Conservation (phyloP, 2,113 vertebrate species). For the Tympanuchus pallidicinctus region DNA sequence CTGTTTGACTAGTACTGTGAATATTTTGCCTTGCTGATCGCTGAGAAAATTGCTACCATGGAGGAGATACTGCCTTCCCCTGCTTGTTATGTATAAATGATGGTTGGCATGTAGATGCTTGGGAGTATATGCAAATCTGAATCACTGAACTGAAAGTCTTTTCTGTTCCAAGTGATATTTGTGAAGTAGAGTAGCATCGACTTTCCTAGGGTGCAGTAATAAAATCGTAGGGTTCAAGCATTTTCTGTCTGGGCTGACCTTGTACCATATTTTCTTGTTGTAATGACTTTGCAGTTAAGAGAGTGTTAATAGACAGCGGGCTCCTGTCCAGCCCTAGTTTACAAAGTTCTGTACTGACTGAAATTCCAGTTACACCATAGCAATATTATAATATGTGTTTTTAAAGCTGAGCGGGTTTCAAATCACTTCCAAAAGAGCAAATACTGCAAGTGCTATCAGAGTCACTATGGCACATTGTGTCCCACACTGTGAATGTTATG, state of each 20-base stretch:
- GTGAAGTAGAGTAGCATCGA: not conserved
- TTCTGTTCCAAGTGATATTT: not conserved
- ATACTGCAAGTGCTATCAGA: not conserved
- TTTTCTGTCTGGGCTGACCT: not conserved
- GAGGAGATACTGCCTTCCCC: not conserved
- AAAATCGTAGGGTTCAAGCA: fast-evolving
- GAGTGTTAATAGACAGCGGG: not conserved
- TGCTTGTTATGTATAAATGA: not conserved
- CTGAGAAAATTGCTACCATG: not conserved
- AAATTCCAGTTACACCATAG: not conserved
- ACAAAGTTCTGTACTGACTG: not conserved
- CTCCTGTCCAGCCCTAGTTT: not conserved
- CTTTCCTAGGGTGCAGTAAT: not conserved
- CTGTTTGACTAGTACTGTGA: not conserved
- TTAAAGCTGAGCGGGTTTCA: not conserved
- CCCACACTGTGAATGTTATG: not conserved
- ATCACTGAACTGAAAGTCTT: not conserved
- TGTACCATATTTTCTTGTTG: fast-evolving
- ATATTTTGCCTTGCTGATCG: not conserved
- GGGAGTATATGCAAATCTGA: not conserved
- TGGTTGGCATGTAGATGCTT: not conserved
- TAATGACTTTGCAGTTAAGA: not conserved
- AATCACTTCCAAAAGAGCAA: not conserved
- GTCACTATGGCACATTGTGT: not conserved
- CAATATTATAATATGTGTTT: fast-evolving